Conservation (phyloP, 2,888 invertebrate genomes). For the Chrysolina oricalcia region DNA sequence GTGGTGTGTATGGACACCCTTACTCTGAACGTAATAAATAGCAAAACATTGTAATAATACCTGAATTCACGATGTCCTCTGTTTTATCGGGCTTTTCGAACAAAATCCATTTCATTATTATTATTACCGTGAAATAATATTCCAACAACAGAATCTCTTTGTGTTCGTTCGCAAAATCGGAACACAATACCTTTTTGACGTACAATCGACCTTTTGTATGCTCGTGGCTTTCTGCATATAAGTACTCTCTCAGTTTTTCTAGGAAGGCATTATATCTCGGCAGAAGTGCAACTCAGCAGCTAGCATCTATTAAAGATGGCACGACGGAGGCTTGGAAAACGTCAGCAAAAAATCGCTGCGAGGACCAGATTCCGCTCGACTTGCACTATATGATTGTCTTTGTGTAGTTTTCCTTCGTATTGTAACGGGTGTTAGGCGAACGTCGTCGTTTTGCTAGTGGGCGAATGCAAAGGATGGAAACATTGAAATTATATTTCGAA, state of each 20-base stretch:
- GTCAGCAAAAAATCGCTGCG: conserved; percentile 9
- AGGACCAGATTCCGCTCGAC: conserved; percentile 10
- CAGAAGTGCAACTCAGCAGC: conserved; percentile 7
- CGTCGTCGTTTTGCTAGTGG: too few relatives aligned
- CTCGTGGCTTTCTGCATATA: conserved; percentile 21
- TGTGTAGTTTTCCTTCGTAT: conserved; percentile 6
- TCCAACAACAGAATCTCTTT: neutral
- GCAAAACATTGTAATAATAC: too few relatives aligned
- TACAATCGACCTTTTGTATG: conserved; percentile 15
- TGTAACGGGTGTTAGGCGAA: neutral
- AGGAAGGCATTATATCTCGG: conserved; percentile 32
- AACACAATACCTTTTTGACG: conserved; percentile 21
- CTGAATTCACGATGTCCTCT: too few relatives aligned
- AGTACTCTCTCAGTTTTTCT: conserved; percentile 28
- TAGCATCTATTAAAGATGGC: conserved; percentile 17
- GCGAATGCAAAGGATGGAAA: neutral
- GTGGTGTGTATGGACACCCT: too few relatives aligned
- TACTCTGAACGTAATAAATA: too few relatives aligned
- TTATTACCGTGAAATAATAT: too few relatives aligned
- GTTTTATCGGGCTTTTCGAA: too few relatives aligned
- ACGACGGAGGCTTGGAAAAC: neutral
- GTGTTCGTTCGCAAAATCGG: neutral
- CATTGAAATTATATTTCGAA: neutral
- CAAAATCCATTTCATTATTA: neutral
- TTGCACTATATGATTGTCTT: conserved; percentile 6